Percentiles rank a stretch among this genome's conserved stretches.
Evolutionary conservation across 1,140 invertebrate genomes (phyloP).

Genomic region (Megalopta genalis): DNA sequence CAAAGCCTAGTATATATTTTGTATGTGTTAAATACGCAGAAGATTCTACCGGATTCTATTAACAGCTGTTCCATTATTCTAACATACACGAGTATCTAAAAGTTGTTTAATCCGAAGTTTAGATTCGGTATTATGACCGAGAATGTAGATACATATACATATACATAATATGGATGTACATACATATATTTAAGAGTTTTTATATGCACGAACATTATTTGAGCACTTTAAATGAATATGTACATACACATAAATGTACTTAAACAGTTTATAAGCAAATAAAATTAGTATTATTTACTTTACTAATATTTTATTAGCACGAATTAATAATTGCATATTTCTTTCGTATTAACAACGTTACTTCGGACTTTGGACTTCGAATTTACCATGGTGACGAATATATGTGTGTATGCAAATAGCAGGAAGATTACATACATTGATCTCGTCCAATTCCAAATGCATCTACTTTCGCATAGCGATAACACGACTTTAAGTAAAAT

Average conservation of each 20-base stretch:
- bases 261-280: background rate
- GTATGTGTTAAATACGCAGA: too few species aligned
- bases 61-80: background rate
- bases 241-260: background rate
- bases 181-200: too few species aligned
- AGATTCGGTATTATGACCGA: too few species aligned
- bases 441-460: constrained; percentile 16
- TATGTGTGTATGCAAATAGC: background rate
- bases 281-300: background rate
- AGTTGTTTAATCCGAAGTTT: too few species aligned
- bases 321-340: background rate
- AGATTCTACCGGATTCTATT: background rate
- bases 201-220: background rate
- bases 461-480: background rate
- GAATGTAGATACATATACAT: too few species aligned
- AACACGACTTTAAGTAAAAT: background rate
- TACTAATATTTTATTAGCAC: background rate
- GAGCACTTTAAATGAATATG: background rate
- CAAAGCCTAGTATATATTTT: too few species aligned
- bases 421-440: constrained; percentile 58
- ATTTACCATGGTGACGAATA: constrained; percentile 60
- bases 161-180: too few species aligned
- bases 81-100: background rate
- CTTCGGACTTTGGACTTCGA: background rate
- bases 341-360: constrained; percentile 20